Evolutionary conservation across 2,888 invertebrate genomes (phyloP).

Genomic region (Calliphora vomitoria): DNA sequence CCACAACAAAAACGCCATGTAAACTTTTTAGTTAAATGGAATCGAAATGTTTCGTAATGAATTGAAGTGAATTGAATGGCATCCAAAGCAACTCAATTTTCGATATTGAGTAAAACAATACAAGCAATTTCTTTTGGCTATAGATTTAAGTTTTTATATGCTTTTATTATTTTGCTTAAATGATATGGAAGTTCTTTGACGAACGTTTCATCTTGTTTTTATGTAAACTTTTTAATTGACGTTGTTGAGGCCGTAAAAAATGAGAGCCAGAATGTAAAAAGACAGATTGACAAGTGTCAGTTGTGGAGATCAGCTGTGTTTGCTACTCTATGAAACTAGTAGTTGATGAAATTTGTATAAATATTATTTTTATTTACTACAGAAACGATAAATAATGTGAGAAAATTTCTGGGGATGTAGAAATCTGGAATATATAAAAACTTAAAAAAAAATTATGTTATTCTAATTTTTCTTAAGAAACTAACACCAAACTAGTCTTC

Average conservation of each 20-base stretch:
- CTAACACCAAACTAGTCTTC: too few species aligned
- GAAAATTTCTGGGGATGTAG: background rate
- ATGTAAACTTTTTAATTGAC: slow-evolving; percentile 63
- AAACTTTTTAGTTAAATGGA: slow-evolving; percentile 56
- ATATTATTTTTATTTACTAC: background rate
- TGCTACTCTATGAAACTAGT: background rate
- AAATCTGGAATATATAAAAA: too few species aligned
- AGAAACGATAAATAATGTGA: background rate
- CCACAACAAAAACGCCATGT: background rate
- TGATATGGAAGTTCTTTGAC: slow-evolving; percentile 38
- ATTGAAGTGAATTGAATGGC: slow-evolving; percentile 63
- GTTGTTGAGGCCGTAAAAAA: slow-evolving; percentile 37
- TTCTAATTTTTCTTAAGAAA: too few species aligned
- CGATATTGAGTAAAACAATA: slow-evolving; percentile 60
- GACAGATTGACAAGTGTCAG: slow-evolving; percentile 63
- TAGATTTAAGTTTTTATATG: background rate
- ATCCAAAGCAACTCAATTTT: slow-evolving; percentile 66
- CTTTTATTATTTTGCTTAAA: slow-evolving; percentile 37
- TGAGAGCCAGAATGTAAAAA: background rate
- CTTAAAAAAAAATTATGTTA: too few species aligned
- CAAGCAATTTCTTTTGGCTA: slow-evolving; percentile 38
- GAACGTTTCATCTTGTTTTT: slow-evolving; percentile 27
- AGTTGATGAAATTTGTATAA: background rate
- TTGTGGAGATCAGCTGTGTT: slow-evolving; percentile 59
- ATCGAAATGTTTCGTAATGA: slow-evolving; percentile 46